These are phyloP conservation scores for Chascanopsetta lugubris DNA, from an alignment of 2,113 vertebrate genomes.

Conservation along the genomic window DNA sequence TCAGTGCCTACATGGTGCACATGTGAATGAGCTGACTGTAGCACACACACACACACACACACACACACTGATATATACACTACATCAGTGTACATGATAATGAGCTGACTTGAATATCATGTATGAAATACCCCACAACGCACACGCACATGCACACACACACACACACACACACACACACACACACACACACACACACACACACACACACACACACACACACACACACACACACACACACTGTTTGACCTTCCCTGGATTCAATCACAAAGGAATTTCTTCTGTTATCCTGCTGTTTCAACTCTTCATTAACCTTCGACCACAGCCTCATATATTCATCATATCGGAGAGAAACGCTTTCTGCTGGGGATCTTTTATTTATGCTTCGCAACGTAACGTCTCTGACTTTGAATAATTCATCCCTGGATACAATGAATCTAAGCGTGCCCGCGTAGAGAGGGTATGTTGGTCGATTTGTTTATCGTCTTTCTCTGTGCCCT, in stretches of 20 bases:
- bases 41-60: too few relatives aligned
- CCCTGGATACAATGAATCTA: conserved; percentile 61
- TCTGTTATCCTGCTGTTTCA: conserved; percentile 56
- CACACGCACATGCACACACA: too few relatives aligned
- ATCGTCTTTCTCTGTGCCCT: conserved; percentile 40
- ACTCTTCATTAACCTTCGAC: conserved; percentile 49
- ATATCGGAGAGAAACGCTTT: conserved; percentile 58
- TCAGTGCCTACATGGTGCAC: too few relatives aligned
- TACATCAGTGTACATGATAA: too few relatives aligned
- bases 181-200: too few relatives aligned
- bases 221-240: neutral
- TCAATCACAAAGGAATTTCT: conserved; percentile 46
- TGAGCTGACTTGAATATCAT: too few relatives aligned
- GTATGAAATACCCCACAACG: too few relatives aligned
- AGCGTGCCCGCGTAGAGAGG: conserved; percentile 1
- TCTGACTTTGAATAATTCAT: conserved; percentile 76
- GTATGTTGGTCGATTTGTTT: conserved; percentile 43
- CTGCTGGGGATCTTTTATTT: conserved; percentile 67
- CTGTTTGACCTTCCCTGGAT: conserved; percentile 23
- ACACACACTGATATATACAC: too few relatives aligned
- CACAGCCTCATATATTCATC: conserved; percentile 62
- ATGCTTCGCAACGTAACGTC: conserved; percentile 62
- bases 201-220: too few relatives aligned
- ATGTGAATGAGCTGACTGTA: neutral
- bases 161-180: too few relatives aligned